phyloP scores from a whole-genome alignment of 2,113 vertebrate genomes.

The Drymodes brunneopygia region DNA sequence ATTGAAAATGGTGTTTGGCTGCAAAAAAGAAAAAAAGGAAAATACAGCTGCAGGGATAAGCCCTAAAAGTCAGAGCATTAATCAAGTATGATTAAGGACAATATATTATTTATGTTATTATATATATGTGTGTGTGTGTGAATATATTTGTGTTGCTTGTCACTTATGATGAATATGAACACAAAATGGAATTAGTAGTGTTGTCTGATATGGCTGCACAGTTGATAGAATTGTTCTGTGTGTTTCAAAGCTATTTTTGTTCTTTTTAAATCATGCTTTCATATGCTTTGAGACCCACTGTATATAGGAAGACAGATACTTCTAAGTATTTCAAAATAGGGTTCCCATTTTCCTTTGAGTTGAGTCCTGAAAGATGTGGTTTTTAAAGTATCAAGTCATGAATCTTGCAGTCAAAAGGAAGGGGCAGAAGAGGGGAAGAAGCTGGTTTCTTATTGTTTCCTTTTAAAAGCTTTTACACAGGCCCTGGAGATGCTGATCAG shows the following conservation, averaged over 20 bases:
- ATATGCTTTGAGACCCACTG: neutral
- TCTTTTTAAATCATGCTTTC: neutral
- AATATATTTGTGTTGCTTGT: neutral
- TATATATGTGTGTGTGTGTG: neutral
- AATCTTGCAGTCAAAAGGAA: neutral
- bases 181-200: neutral
- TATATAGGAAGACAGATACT: neutral
- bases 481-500: neutral
- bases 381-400: neutral
- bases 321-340: neutral
- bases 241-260: neutral
- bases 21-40: neutral
- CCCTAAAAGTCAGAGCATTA: neutral
- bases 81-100: neutral
- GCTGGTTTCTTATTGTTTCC: neutral
- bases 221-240: neutral
- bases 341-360: neutral
- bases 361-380: neutral
- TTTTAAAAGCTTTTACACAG: neutral
- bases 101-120: neutral
- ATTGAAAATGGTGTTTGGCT: neutral
- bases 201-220: neutral
- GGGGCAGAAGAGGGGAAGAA: rapidly evolving
- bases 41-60: neutral
- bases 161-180: neutral